Percentiles rank a stretch among this genome's conserved stretches.
Evolutionary conservation across 1,140 invertebrate genomes (phyloP).

Genomic region (Acyrthosiphon pisum): DNA sequence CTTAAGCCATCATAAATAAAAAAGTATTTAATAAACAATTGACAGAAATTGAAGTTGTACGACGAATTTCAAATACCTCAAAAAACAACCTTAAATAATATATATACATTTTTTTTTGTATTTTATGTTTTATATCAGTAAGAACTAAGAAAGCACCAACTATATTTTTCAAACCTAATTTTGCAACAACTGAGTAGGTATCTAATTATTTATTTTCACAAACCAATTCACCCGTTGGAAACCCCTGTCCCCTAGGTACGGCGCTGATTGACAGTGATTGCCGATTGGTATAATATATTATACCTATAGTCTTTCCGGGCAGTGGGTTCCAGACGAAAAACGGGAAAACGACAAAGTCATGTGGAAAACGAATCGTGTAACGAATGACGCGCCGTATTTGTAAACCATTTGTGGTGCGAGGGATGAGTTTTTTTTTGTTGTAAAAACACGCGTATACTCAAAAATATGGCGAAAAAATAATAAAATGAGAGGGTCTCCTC

Average conservation of each 20-base stretch:
- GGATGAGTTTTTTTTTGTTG: neutral
- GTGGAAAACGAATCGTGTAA: constrained; percentile 6
- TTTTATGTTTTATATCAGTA: too few species aligned
- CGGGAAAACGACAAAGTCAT: neutral
- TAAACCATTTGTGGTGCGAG: neutral
- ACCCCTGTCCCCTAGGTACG: neutral
- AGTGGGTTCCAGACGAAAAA: neutral
- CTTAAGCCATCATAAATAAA: too few species aligned
- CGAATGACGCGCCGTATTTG: neutral
- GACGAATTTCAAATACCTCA: too few species aligned
- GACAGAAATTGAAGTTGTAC: too few species aligned
- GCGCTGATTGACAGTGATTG: neutral
- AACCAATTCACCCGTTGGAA: too few species aligned
- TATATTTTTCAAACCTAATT: too few species aligned
- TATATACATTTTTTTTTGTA: too few species aligned
- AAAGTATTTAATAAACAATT: too few species aligned
- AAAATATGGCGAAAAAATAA: neutral
- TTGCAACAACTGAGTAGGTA: too few species aligned
- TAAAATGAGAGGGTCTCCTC: neutral
- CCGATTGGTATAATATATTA: neutral
- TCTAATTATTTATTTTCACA: too few species aligned
- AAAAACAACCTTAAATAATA: too few species aligned
- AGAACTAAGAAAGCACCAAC: too few species aligned
- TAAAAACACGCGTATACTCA: neutral
- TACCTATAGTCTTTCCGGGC: neutral